phyloP scores from a whole-genome alignment of 2,888 invertebrate species.

The Tortricodes alternella region DNA sequence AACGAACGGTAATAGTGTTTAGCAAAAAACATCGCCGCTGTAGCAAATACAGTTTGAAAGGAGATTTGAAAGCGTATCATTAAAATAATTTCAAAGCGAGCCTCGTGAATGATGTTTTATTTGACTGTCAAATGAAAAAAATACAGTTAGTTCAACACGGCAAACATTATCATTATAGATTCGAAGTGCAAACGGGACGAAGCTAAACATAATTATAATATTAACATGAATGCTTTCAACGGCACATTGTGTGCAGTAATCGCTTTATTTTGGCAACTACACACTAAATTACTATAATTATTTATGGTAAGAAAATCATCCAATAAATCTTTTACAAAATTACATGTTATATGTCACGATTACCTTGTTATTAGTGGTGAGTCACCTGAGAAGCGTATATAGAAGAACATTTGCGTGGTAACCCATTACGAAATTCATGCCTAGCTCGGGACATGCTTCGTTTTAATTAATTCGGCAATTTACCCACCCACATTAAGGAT shows the following conservation, averaged over 20 bases:
- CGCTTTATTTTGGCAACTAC: slow-evolving; percentile 70
- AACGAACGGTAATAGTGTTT: slow-evolving; percentile 54
- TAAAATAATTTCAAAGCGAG: slow-evolving; percentile 56
- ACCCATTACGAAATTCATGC: slow-evolving; percentile 18
- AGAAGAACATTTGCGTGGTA: slow-evolving; percentile 13
- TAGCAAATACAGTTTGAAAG: slow-evolving; percentile 62
- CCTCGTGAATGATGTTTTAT: slow-evolving; percentile 57
- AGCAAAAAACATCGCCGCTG: slow-evolving; percentile 56
- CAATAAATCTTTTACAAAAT: slow-evolving; percentile 72
- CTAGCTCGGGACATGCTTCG: neutral
- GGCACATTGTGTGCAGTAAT: slow-evolving; percentile 32
- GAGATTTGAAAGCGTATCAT: slow-evolving; percentile 69
- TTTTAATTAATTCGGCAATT: slow-evolving; percentile 6
- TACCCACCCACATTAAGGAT: neutral
- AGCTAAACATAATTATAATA: neutral
- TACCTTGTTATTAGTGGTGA: slow-evolving; percentile 61
- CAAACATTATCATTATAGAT: slow-evolving; percentile 48
- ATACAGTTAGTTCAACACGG: slow-evolving; percentile 41
- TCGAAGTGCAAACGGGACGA: slow-evolving; percentile 42
- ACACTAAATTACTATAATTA: slow-evolving; percentile 70
- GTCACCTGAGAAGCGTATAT: slow-evolving; percentile 43
- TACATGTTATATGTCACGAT: slow-evolving; percentile 64
- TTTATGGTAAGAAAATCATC: slow-evolving; percentile 57
- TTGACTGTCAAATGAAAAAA: slow-evolving; percentile 50
- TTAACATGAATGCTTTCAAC: neutral